Evolutionary conservation across 2,888 invertebrate genomes (phyloP), one percentile per base, ranked within the genome.

Genomic region (Lobophora halterata): DNA sequence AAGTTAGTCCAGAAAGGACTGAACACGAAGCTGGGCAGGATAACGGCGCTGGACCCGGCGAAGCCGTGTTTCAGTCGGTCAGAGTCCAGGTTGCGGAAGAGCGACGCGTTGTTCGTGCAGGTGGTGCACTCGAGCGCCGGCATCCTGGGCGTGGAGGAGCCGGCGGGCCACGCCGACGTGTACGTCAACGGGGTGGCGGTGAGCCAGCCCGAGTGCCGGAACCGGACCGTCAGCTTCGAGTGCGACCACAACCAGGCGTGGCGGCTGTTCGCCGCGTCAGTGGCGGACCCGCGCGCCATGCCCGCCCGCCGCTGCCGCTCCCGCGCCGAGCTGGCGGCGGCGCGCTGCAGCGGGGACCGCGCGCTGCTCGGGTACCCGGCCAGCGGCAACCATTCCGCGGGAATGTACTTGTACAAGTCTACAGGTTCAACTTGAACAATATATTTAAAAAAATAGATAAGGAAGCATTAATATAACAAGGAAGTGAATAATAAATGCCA

Each of bases 21-120:
- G 9, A 63, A 63, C 3, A 47, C 51, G 3, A 67, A 64, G 19
- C 39, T 83, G 16, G 76, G 71, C 0, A 65, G 55, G 36, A 79
- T 83, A 19, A 79, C 80, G 0, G 86, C 78, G 0, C 52, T 85
- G 33, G 86, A 86, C 37, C 86, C 86, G 0, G 86, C 86, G 1
- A 67, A 70, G 26, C 85, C 85, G 1, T 85, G 85, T 44, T 83
- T 85, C 48, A 53, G 67, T 0, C 55, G 58, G 10, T 52, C 71
- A 1, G 62, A 63, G 5, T 63, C 58, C 20, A 63, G 75, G 19
- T 49, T 86, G 7, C 61, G 58, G 14, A 66, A 58, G 33, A 40
- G 36, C 1, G 82, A 83, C 34, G 85, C 85, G 0, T 48, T 58
- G 6, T 83, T 82, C 38, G 82, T 85, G 1, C 79, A 82, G 29